Evolutionary conservation across 2,797 vertebrate species (phyloP).

Genomic region (Thripadectes ignobilis): DNA sequence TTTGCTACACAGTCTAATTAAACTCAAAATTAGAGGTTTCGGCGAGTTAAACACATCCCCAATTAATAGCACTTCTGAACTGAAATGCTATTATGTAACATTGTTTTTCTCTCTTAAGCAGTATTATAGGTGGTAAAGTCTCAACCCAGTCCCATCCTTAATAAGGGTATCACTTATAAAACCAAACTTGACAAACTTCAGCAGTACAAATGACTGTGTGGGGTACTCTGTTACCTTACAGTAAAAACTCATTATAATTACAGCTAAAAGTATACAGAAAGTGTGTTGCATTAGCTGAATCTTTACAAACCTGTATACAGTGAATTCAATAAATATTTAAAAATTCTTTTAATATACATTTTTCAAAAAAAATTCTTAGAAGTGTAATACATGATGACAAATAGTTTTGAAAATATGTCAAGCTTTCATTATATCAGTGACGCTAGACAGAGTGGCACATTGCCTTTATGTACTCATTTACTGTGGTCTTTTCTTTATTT

Average conservation of each 20-base stretch:
- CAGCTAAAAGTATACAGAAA: not conserved
- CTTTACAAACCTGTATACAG: not conserved
- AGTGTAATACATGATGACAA: not conserved
- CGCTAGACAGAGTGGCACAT: not conserved
- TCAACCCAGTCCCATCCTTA: not conserved
- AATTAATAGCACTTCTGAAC: not conserved
- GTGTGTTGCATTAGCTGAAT: not conserved
- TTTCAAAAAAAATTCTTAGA: not conserved
- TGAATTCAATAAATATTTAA: not conserved
- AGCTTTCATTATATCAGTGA: not conserved
- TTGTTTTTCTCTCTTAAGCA: not conserved
- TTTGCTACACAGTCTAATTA: not conserved
- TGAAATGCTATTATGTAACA: not conserved
- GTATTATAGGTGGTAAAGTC: not conserved
- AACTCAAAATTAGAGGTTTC: conserved; percentile 7
- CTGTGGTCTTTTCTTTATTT: not conserved
- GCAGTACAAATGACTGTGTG: not conserved
- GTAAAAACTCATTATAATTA: not conserved
- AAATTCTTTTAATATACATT: not conserved
- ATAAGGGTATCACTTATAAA: not conserved
- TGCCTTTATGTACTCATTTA: not conserved
- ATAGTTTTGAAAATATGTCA: not conserved
- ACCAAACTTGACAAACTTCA: not conserved
- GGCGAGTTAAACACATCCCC: not conserved
- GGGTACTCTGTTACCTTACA: not conserved